phyloP scores from a whole-genome alignment of 1,140 invertebrate genomes.

The Drosophila virilis region DNA sequence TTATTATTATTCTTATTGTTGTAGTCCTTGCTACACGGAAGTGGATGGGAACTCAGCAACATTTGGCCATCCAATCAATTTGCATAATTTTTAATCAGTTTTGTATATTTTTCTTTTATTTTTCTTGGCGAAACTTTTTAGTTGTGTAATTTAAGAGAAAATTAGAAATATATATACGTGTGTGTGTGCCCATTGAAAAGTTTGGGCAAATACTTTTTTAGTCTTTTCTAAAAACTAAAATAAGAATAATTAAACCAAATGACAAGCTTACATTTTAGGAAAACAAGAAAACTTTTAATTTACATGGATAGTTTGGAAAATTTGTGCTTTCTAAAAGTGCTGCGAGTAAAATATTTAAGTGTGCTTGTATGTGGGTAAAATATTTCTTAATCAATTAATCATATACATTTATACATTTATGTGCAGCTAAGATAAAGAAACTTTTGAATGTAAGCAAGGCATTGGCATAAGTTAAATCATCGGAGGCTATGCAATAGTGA shows the following conservation, averaged over 20 bases:
- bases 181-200: conserved; percentile 22
- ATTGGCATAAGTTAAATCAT: neutral
- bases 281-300: conserved; percentile 21
- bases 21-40: conserved; percentile 60
- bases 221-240: conserved; percentile 30
- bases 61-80: conserved; percentile 62
- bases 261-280: conserved; percentile 42
- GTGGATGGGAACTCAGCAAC: conserved; percentile 42
- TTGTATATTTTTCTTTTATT: conserved; percentile 29
- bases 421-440: neutral
- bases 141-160: conserved; percentile 40
- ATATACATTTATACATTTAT: conserved; percentile 15
- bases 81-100: conserved; percentile 44
- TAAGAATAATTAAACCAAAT: conserved; percentile 20
- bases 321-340: conserved; percentile 12
- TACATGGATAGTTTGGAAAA: conserved; percentile 31
- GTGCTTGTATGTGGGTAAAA: neutral
- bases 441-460: neutral
- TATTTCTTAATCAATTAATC: neutral
- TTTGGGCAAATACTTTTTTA: conserved; percentile 11
- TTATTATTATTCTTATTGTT: conserved; percentile 30
- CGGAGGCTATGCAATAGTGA: neutral
- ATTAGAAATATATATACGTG: conserved; percentile 1
- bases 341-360: conserved; percentile 5
- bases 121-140: conserved; percentile 45